These are phyloP conservation scores for Hedya salicella DNA, from an alignment of 2,888 invertebrate genomes.

Conservation along the genomic window DNA sequence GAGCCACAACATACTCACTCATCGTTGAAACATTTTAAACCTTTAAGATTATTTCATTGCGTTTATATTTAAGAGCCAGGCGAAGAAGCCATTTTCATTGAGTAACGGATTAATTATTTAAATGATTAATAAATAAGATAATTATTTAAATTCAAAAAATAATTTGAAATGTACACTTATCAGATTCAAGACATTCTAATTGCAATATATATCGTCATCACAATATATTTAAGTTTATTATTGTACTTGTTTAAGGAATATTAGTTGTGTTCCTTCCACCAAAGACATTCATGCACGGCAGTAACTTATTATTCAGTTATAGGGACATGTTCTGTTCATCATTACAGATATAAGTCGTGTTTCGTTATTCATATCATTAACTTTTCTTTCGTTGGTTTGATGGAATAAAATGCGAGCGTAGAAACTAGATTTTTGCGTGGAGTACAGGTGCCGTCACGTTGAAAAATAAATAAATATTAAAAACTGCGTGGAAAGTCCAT, in stretches of 20 bases:
- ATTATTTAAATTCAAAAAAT: constrained; percentile 6
- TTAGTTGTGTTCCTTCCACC: constrained; percentile 23
- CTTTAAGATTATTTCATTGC: not conserved
- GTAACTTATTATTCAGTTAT: constrained; percentile 24
- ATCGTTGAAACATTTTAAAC: not conserved
- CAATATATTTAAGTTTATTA: constrained; percentile 11
- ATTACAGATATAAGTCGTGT: not conserved
- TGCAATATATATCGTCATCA: not conserved
- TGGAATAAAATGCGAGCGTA: too few relatives aligned
- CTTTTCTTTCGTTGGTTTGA: not conserved
- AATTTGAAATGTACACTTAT: constrained; percentile 1
- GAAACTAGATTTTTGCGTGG: too few relatives aligned
- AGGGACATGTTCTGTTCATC: not conserved
- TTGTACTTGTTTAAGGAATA: constrained; percentile 18
- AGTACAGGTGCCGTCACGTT: too few relatives aligned
- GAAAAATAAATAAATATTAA: too few relatives aligned
- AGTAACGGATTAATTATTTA: not conserved
- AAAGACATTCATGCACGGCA: constrained; percentile 26
- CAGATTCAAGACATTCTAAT: constrained; percentile 11
- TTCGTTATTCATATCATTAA: not conserved
- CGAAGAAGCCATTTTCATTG: too few relatives aligned
- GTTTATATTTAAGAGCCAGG: too few relatives aligned
- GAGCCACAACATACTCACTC: not conserved
- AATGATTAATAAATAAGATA: not conserved
- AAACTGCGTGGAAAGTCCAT: too few relatives aligned